A percentile compares a stretch with the other conserved stretches of the same genome.
Evolutionary conservation across 2,888 invertebrate species (phyloP).

Genomic region (Hyles lineata): DNA sequence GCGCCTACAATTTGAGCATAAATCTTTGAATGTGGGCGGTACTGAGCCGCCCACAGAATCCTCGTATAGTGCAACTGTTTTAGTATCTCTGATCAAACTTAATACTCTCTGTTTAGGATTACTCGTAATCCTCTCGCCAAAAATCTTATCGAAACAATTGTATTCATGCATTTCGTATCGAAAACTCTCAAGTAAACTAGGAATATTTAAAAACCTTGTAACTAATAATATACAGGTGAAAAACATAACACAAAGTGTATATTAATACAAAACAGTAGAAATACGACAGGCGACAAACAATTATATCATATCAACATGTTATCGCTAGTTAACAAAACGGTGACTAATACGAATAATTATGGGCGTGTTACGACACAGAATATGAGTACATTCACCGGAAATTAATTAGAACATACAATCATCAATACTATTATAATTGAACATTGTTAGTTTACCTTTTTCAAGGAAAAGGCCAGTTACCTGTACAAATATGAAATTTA

Average conservation of each 20-base stretch:
- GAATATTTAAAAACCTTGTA: not conserved
- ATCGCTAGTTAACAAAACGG: conserved; percentile 7
- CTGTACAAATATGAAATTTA: too few species aligned
- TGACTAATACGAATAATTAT: conserved; percentile 17
- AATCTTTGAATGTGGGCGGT: not conserved
- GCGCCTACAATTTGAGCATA: conserved; percentile 17
- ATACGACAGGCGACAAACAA: not conserved
- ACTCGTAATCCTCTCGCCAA: not conserved
- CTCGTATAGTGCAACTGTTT: not conserved
- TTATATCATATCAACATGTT: conserved; percentile 4
- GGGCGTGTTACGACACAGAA: conserved; percentile 6
- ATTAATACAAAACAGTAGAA: not conserved
- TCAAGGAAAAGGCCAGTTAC: not conserved
- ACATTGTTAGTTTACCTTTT: too few species aligned
- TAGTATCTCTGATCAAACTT: not conserved
- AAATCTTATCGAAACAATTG: not conserved
- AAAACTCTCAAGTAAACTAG: too few species aligned
- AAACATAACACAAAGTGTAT: not conserved
- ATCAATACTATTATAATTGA: not conserved
- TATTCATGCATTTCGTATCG: not conserved
- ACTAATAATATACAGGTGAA: not conserved
- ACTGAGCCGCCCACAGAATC: not conserved
- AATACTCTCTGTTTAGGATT: not conserved
- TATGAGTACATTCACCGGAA: not conserved
- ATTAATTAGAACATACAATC: not conserved